phyloP scores from a whole-genome alignment of 2,797 vertebrate species.

The Rhinogobio ventralis region DNA sequence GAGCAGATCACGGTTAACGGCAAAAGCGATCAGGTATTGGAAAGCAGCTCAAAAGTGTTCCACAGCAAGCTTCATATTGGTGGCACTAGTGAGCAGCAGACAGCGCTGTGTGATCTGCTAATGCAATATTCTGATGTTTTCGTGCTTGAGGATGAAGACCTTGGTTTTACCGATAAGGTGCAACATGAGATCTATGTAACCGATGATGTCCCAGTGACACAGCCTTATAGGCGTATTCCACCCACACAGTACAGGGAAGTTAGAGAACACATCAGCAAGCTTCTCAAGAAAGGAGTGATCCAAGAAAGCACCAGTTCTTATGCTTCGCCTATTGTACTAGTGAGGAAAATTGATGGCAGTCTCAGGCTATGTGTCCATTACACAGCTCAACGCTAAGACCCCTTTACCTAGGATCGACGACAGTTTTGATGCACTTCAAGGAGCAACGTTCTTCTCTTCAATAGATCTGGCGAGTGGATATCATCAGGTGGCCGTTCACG shows the following conservation, averaged over 20 bases:
- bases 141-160: not conserved
- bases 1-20: not conserved
- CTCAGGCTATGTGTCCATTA: not conserved
- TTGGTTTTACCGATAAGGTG: not conserved
- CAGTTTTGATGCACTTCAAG: not conserved
- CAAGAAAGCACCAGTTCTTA: not conserved
- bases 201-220: no score
- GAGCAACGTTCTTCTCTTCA: not conserved
- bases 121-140: not conserved
- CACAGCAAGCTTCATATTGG: not conserved
- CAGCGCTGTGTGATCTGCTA: not conserved
- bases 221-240: no score
- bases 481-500: slow-evolving; percentile 6
- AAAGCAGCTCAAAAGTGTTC: not conserved
- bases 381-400: not conserved
- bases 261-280: not conserved
- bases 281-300: slow-evolving; percentile 22
- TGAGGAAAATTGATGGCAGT: not conserved
- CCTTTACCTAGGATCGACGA: slow-evolving; percentile 4
- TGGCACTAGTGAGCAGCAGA: not conserved
- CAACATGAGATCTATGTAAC: not conserved
- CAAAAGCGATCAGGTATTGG: not conserved
- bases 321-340: no score
- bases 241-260: no score
- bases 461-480: slow-evolving; percentile 2